These are phyloP conservation scores for Mylabris phalerata DNA, from an alignment of 1,140 invertebrate species.

Conservation along the genomic window DNA sequence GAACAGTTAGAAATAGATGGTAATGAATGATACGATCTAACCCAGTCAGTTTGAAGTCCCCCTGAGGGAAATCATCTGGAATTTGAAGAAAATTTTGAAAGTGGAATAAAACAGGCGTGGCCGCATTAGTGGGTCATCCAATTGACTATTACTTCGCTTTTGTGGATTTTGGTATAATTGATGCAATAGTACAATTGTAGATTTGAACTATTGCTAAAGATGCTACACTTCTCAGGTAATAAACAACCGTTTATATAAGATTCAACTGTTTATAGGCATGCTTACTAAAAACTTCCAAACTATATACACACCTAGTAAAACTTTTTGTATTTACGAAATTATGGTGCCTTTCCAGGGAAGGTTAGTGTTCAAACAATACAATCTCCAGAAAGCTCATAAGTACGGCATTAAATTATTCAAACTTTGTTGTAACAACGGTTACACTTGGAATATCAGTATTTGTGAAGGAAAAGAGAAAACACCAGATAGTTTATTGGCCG, in stretches of 20 bases:
- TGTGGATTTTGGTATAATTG: too few relatives aligned
- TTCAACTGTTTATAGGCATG: background rate
- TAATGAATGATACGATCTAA: too few relatives aligned
- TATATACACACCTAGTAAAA: constrained; percentile 2
- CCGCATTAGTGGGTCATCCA: too few relatives aligned
- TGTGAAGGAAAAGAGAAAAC: background rate
- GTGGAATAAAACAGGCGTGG: too few relatives aligned
- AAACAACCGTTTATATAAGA: background rate
- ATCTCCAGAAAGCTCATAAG: constrained; percentile 23
- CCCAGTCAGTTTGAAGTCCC: too few relatives aligned
- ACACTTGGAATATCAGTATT: background rate
- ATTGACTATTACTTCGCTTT: too few relatives aligned
- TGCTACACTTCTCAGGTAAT: too few relatives aligned
- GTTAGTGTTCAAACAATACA: constrained; percentile 32
- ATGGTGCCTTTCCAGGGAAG: constrained; percentile 35
- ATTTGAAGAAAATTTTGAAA: too few relatives aligned
- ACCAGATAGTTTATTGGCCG: background rate
- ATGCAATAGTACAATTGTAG: too few relatives aligned
- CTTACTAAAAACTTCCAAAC: background rate
- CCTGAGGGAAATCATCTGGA: too few relatives aligned
- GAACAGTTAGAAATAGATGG: too few relatives aligned
- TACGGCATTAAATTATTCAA: constrained; percentile 29
- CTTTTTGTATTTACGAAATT: constrained; percentile 38
- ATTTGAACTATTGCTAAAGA: too few relatives aligned
- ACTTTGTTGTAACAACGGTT: background rate